These are phyloP conservation scores for Phengaris alcon DNA, from an alignment of 2,888 invertebrate species.

Conservation along the genomic window DNA sequence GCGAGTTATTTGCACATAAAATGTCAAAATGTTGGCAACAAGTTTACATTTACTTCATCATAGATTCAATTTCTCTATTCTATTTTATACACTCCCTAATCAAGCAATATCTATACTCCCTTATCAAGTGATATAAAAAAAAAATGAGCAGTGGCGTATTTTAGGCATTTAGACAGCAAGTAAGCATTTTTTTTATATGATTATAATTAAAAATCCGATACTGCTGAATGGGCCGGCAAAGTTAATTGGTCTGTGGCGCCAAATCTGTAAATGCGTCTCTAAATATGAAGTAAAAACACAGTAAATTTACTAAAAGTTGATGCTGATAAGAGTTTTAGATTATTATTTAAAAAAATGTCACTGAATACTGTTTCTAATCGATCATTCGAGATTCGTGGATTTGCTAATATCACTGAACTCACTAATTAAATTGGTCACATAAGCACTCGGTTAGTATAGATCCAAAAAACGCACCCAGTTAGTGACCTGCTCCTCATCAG, in stretches of 20 bases:
- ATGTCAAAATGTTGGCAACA: slow-evolving; percentile 21
- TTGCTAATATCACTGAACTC: slow-evolving; percentile 18
- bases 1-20: slow-evolving; percentile 24
- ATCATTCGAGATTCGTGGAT: neutral
- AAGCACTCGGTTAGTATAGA: slow-evolving; percentile 28
- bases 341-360: no score
- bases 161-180: no score
- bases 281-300: no score
- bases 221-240: no score
- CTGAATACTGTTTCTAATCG: neutral
- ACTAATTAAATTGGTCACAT: slow-evolving; percentile 14
- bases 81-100: neutral
- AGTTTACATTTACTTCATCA: slow-evolving; percentile 6
- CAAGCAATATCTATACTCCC: neutral
- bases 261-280: no score
- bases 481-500: slow-evolving; percentile 79
- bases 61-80: neutral
- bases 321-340: no score
- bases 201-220: no score
- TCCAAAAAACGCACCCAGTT: slow-evolving; percentile 78
- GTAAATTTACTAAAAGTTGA: no score
- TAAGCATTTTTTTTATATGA: no score
- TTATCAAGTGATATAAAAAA: neutral
- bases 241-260: no score
- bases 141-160: no score